These are phyloP conservation scores for Macroramphosus scolopax DNA, from an alignment of 2,797 vertebrate genomes.

Conservation along the genomic window DNA sequence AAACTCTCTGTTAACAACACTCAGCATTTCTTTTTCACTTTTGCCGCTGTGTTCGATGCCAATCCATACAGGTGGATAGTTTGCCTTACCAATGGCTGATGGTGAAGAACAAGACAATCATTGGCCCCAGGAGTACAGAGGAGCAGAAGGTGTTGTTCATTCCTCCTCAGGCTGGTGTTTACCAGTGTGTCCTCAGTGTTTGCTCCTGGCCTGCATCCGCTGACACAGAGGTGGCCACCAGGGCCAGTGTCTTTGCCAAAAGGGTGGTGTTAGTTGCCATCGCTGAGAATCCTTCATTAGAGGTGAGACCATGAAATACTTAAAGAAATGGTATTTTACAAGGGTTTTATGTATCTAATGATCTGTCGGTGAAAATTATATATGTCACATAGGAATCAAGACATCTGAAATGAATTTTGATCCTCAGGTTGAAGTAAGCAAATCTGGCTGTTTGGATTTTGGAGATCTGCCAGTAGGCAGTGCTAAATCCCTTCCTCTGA, in stretches of 20 bases:
- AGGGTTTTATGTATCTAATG: too few relatives aligned
- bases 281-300: conserved; percentile 87
- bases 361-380: too few relatives aligned
- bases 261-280: conserved; percentile 87
- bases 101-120: conserved; percentile 92
- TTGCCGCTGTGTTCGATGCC: neutral
- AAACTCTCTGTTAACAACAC: too few relatives aligned
- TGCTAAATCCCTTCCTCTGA: conserved; percentile 87
- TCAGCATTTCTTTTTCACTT: neutral
- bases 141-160: conserved; percentile 93
- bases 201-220: conserved; percentile 93
- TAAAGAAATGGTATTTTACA: too few relatives aligned
- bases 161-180: conserved; percentile 85
- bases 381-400: too few relatives aligned
- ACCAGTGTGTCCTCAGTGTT: conserved; percentile 87
- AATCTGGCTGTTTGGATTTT: conserved; percentile 85
- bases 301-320: conserved; percentile 81
- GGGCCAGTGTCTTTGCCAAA: conserved; percentile 85
- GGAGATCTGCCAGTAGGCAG: conserved; percentile 86
- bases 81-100: conserved; percentile 87
- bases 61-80: conserved; percentile 80
- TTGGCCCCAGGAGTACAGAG: conserved; percentile 87
- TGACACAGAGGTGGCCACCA: conserved; percentile 79
- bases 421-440: conserved; percentile 83
- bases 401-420: conserved; percentile 10